These are phyloP conservation scores for Limnothrissa miodon DNA, from an alignment of 2,113 vertebrate genomes.

Conservation along the genomic window DNA sequence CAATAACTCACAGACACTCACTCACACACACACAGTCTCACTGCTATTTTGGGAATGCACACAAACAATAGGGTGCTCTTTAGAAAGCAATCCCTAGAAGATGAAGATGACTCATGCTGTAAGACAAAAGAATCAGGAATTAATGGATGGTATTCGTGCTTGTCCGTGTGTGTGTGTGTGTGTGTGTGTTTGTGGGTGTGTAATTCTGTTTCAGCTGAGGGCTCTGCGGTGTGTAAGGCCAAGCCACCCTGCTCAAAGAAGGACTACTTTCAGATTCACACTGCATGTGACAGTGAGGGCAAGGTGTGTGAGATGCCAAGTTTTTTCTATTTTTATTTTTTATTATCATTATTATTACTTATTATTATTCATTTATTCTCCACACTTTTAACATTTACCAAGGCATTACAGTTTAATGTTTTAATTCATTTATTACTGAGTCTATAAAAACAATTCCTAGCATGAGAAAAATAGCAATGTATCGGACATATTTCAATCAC, in stretches of 20 bases:
- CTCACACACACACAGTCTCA: not conserved
- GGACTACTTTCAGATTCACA: constrained; percentile 94
- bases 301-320: constrained; percentile 74
- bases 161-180: not conserved
- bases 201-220: constrained; percentile 74
- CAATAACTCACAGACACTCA: too few relatives aligned
- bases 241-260: constrained; percentile 83
- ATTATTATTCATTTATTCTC: not conserved
- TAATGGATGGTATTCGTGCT: not conserved
- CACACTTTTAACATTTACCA: not conserved
- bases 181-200: not conserved
- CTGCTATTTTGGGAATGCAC: not conserved
- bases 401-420: not conserved
- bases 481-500: too few relatives aligned
- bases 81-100: not conserved
- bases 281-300: constrained; percentile 84
- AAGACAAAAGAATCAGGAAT: not conserved
- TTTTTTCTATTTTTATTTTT: not conserved
- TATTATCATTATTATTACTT: too few relatives aligned
- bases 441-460: not conserved
- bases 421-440: not conserved
- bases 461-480: not conserved
- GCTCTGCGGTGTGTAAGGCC: constrained; percentile 75
- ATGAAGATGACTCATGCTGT: not conserved
- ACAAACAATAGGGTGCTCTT: not conserved